These are phyloP conservation scores for Morpho achilles DNA, from an alignment of 2,888 invertebrate species.

Conservation along the genomic window DNA sequence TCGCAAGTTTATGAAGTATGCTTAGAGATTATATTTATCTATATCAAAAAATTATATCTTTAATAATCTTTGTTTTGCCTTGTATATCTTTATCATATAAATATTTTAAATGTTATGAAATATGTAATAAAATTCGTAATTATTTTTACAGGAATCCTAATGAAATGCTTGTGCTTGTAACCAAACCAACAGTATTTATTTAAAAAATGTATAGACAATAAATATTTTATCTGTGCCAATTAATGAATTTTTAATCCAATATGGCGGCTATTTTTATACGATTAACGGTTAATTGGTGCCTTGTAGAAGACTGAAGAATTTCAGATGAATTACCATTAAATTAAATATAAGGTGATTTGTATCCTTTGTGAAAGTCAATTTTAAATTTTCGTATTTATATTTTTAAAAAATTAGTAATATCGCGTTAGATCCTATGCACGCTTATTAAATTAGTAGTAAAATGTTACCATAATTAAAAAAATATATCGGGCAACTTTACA, in stretches of 20 bases:
- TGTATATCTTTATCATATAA: conserved; percentile 4
- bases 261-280: conserved; percentile 43
- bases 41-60: neutral
- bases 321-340: conserved; percentile 19
- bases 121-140: neutral
- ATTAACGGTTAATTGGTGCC: conserved; percentile 55
- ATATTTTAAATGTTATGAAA: neutral
- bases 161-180: conserved; percentile 13
- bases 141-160: conserved; percentile 1
- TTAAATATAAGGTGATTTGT: conserved; percentile 9
- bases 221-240: conserved; percentile 31
- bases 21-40: neutral
- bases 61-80: conserved; percentile 2
- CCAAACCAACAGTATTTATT: conserved; percentile 20
- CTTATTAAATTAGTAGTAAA: conserved; percentile 32
- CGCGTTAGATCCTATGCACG: conserved; percentile 29
- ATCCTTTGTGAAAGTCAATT: conserved; percentile 24
- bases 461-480: conserved; percentile 40
- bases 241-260: conserved; percentile 16
- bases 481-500: conserved; percentile 37
- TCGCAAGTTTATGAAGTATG: too few relatives aligned
- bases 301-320: conserved; percentile 55
- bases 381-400: conserved; percentile 25
- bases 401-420: conserved; percentile 13
- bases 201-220: conserved; percentile 29